Conservation (phyloP, 2,797 vertebrate species). For the Crax fasciolata region DNA sequence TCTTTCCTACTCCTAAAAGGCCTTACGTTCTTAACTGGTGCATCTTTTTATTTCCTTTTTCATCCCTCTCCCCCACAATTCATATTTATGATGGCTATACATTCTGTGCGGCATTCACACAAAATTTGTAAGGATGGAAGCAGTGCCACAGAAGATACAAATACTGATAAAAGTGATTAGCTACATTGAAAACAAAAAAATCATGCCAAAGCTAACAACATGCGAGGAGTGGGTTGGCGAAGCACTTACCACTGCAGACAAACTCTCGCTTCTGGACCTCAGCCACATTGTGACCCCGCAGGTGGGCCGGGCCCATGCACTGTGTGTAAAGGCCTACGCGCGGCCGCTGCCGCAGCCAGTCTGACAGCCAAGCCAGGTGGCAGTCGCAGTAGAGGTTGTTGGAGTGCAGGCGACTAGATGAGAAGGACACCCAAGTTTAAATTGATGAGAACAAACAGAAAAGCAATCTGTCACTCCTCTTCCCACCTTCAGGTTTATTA, state of each 20-base stretch:
- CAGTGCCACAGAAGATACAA: background rate
- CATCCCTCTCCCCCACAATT: background rate
- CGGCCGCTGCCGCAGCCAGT: slow-evolving; percentile 96
- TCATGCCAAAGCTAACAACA: background rate
- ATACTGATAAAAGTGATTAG: accelerated
- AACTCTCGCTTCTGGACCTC: slow-evolving; percentile 98
- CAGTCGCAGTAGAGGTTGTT: slow-evolving; percentile 98
- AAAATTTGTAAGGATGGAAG: background rate
- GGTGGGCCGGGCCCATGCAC: slow-evolving; percentile 93
- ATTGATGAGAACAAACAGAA: background rate
- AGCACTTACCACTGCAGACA: slow-evolving; percentile 90
- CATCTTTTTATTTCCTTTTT: background rate
- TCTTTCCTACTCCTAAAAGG: background rate
- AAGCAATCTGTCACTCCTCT: background rate
- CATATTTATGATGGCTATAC: background rate
- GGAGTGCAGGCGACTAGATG: slow-evolving; percentile 93
- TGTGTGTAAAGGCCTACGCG: slow-evolving; percentile 97
- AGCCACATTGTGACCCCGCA: slow-evolving; percentile 95
- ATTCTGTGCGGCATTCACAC: background rate
- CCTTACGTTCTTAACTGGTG: background rate
- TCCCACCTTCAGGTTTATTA: background rate
- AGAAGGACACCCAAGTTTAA: background rate
- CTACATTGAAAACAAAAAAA: background rate
- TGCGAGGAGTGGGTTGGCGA: background rate
- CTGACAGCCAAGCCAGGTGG: slow-evolving; percentile 96